phyloP scores from a whole-genome alignment of 2,113 vertebrate species.

The Phaethornis superciliosus region DNA sequence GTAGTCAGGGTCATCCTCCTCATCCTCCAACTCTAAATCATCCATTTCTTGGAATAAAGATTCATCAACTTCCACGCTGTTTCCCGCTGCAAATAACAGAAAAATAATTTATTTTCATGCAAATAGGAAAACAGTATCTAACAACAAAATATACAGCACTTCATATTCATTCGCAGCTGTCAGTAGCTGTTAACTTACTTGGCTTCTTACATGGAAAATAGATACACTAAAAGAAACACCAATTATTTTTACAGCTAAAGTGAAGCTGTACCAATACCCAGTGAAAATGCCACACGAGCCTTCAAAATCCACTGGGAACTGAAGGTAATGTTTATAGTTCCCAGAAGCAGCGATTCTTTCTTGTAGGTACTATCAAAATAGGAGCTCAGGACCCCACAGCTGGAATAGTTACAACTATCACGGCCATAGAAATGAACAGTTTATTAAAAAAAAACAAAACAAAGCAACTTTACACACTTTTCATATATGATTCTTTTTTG shows the following conservation, averaged over 20 bases:
- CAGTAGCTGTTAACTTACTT: neutral
- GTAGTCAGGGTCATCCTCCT: constrained; percentile 93
- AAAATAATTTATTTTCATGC: neutral
- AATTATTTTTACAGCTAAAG: neutral
- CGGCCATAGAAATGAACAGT: accelerated
- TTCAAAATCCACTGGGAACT: neutral
- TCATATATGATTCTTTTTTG: neutral
- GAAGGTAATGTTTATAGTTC: neutral
- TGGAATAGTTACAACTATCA: neutral
- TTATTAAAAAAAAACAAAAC: neutral
- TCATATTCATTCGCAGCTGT: neutral
- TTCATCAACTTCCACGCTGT: constrained; percentile 96
- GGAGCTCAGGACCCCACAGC: neutral
- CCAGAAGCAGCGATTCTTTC: neutral
- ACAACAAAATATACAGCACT: neutral
- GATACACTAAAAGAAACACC: accelerated
- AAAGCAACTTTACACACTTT: neutral
- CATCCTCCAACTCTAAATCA: constrained; percentile 92
- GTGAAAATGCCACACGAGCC: neutral
- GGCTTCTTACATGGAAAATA: neutral
- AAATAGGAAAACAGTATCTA: neutral
- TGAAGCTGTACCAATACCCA: neutral
- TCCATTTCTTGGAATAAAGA: constrained; percentile 98
- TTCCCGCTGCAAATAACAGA: constrained; percentile 80
- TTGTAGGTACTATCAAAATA: neutral